These are phyloP conservation scores for Melieria omissa DNA, from an alignment of 2,888 invertebrate species.

Conservation along the genomic window DNA sequence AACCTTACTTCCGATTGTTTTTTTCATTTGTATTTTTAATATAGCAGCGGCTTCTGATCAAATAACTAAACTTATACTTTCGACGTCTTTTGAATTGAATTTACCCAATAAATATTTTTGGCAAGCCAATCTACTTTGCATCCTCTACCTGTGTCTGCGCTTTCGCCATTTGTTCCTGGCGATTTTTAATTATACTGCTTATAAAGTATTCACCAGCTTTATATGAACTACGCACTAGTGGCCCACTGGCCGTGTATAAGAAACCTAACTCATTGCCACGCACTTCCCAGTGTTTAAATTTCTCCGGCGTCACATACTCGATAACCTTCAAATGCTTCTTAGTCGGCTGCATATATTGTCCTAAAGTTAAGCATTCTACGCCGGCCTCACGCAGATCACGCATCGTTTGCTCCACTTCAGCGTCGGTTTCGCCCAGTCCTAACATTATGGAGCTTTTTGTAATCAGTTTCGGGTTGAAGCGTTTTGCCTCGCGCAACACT, in stretches of 20 bases:
- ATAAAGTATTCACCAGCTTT: conserved; percentile 97
- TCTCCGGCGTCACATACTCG: conserved; percentile 96
- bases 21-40: too few species aligned
- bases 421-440: conserved; percentile 91
- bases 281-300: conserved; percentile 88
- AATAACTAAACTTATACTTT: too few species aligned
- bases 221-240: conserved; percentile 95
- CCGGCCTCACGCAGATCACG: conserved; percentile 82
- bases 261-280: conserved; percentile 89
- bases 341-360: conserved; percentile 99
- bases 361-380: conserved; percentile 96
- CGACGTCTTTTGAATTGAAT: too few species aligned
- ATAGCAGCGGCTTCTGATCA: too few species aligned
- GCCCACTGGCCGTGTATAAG: conserved; percentile 96
- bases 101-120: too few species aligned
- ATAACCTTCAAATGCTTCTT: conserved; percentile 92
- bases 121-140: not conserved
- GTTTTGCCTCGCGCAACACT: conserved; percentile 85
- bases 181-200: conserved; percentile 78
- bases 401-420: conserved; percentile 87
- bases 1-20: too few species aligned
- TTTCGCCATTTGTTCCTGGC: conserved; percentile 49
- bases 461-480: conserved; percentile 81
- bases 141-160: not conserved
- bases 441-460: conserved; percentile 99